phyloP scores from a whole-genome alignment of 2,888 invertebrate genomes.

The Sesia apiformis region DNA sequence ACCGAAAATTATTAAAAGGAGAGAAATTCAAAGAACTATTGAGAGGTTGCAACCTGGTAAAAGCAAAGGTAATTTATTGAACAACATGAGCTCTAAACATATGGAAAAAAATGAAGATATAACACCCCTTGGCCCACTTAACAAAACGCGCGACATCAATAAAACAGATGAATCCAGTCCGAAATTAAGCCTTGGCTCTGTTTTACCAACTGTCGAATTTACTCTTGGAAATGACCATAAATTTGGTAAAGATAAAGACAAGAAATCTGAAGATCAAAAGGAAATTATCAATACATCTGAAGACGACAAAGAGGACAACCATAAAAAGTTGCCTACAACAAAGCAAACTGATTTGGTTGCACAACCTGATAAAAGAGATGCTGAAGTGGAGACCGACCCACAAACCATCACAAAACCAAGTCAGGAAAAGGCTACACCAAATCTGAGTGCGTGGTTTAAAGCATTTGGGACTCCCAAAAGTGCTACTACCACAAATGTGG shows the following conservation, averaged over 20 bases:
- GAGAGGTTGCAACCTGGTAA: conserved; percentile 90
- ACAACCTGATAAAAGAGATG: conserved; percentile 47
- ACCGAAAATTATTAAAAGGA: conserved; percentile 62
- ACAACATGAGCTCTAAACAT: conserved; percentile 76
- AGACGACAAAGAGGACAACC: conserved; percentile 16
- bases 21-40: conserved; percentile 87
- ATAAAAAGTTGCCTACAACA: conserved; percentile 20
- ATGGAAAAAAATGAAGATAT: conserved; percentile 75
- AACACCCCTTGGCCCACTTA: conserved; percentile 64
- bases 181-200: conserved; percentile 89
- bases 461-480: conserved; percentile 91
- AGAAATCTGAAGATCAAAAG: conserved; percentile 15
- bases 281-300: conserved; percentile 6
- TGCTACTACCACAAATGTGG: conserved; percentile 61
- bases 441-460: conserved; percentile 93
- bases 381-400: conserved; percentile 56
- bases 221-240: conserved; percentile 79
- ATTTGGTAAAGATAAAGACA: conserved; percentile 53
- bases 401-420: conserved; percentile 49
- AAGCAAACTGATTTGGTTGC: conserved; percentile 26
- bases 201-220: conserved; percentile 82
- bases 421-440: conserved; percentile 84
- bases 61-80: conserved; percentile 88
- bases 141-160: conserved; percentile 74
- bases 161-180: conserved; percentile 82